A percentile compares a stretch with the other conserved stretches of the same genome.
Conservation (phyloP, 2,797 vertebrate genomes). For the Thamnophis elegans region DNA sequence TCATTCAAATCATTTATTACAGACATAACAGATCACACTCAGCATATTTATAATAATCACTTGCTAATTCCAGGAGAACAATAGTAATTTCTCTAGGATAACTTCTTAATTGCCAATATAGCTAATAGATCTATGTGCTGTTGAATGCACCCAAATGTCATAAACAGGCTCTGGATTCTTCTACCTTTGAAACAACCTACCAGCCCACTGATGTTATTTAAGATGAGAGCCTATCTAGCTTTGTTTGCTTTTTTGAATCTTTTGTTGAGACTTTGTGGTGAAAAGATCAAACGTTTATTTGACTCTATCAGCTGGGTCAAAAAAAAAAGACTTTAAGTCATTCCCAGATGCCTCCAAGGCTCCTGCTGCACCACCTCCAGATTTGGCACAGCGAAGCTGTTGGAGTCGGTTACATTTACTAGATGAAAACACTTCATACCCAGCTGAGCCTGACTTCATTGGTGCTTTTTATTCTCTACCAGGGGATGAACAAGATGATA, state of each 20-base stretch:
- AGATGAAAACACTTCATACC: neutral
- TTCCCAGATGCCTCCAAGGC: neutral
- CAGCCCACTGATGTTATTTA: neutral
- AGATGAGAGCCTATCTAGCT: neutral
- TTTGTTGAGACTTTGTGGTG: neutral
- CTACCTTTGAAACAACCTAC: neutral
- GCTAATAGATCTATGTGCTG: neutral
- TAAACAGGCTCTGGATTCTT: neutral
- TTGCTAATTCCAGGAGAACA: neutral
- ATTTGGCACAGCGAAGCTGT: neutral
- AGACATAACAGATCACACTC: neutral
- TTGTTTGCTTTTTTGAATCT: neutral
- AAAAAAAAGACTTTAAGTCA: neutral
- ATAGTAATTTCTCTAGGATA: neutral
- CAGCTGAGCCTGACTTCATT: neutral
- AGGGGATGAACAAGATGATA: neutral
- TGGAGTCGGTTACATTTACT: neutral
- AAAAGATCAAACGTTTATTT: neutral
- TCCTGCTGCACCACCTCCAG: neutral
- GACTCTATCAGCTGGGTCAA: neutral
- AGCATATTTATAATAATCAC: neutral
- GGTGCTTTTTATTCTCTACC: neutral
- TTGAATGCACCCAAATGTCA: neutral
- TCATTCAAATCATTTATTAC: neutral
- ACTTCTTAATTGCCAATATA: neutral